Percentiles rank a stretch among this genome's conserved stretches.
These are phyloP conservation scores for Lycodopsis pacificus DNA, from an alignment of 2,797 vertebrate species.

Conservation along the genomic window DNA sequence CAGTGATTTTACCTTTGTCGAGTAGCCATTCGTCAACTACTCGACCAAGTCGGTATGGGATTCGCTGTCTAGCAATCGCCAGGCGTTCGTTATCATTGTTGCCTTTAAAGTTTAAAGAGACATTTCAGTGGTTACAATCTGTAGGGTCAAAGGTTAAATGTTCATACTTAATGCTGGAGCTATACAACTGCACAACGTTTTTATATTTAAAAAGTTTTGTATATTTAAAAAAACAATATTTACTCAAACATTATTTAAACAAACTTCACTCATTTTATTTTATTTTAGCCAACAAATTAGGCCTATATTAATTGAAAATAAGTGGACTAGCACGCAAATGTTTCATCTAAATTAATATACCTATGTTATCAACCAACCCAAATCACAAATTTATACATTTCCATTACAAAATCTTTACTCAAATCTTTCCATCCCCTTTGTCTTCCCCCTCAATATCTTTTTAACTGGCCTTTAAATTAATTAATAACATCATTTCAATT, in stretches of 20 bases:
- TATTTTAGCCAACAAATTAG: slow-evolving; percentile 99
- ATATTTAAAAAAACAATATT: slow-evolving; percentile 95
- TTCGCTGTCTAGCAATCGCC: slow-evolving; percentile 99
- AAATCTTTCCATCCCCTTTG: slow-evolving; percentile 88
- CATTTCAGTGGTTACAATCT: slow-evolving; percentile 99
- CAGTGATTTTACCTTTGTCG: slow-evolving; percentile 99
- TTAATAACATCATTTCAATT: slow-evolving; percentile 92
- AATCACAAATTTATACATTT: slow-evolving; percentile 93
- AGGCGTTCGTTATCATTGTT: slow-evolving; percentile 99
- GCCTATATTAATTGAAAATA: slow-evolving; percentile 93
- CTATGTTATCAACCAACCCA: slow-evolving; percentile 95
- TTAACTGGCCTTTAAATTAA: slow-evolving; percentile 91
- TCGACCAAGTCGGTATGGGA: slow-evolving; percentile 99
- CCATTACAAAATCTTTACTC: slow-evolving; percentile 91
- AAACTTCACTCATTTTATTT: slow-evolving; percentile 95
- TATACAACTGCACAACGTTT: slow-evolving; percentile 94
- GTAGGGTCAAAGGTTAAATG: slow-evolving; percentile 99
- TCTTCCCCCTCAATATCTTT: slow-evolving; percentile 82
- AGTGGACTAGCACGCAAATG: slow-evolving; percentile 92
- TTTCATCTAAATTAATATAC: slow-evolving; percentile 94
- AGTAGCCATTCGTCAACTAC: slow-evolving; percentile 99
- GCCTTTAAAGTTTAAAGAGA: slow-evolving; percentile 99
- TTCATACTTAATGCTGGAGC: slow-evolving; percentile 98
- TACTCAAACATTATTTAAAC: slow-evolving; percentile 94
- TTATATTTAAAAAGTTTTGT: slow-evolving; percentile 88